Evolutionary conservation across 2,888 invertebrate species (phyloP), one percentile per base, ranked within the genome.

Genomic region (Agapetus fuscipes): DNA sequence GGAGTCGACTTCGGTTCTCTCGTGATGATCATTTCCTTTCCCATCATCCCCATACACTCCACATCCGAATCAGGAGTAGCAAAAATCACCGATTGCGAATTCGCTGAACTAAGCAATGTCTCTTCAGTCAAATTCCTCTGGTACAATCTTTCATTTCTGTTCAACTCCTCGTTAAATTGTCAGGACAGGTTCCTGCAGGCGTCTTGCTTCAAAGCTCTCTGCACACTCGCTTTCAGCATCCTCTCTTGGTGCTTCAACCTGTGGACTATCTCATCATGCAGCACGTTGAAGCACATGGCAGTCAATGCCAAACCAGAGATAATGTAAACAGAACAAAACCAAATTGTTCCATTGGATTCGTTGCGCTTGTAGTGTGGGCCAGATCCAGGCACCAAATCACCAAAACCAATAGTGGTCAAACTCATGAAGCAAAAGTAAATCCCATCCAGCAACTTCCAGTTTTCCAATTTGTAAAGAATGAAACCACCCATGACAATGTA

Each of bases 401-500:
- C 89, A 54, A 90, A 90, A 9, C 93, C 93, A 54, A 89, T 90
- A 12, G 91, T 91, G 53, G 87, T 90, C 52, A 94, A 73, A 56
- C 90, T 89, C 82, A 94, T 93, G 63, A 95, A 95, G 64, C 93
- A 94, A 63, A 94, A 95, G 63, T 88, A 95, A 53, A 90, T 78
- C 38, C 88, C 88, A 56, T 94, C 93, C 44, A 96, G 71, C 32
- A 88, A 77, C 51, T 82, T 81, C 95, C 95, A 96, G 53, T 87
- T 88, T 61, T 96, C 95, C 60, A 95, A 74, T 50, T 88, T 79
- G 55, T 86, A 83, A 49, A 97, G 76, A 17, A 93, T 80, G 43
- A 90, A 73, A 1, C 94, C 91, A 3, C 96, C 96, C 37, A 90
- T 80, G 51, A 88, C 78, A 41, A 96, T 86, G 60, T 96, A 97